Conservation (phyloP, 2,113 vertebrate genomes). For the Delphinapterus leucas region DNA sequence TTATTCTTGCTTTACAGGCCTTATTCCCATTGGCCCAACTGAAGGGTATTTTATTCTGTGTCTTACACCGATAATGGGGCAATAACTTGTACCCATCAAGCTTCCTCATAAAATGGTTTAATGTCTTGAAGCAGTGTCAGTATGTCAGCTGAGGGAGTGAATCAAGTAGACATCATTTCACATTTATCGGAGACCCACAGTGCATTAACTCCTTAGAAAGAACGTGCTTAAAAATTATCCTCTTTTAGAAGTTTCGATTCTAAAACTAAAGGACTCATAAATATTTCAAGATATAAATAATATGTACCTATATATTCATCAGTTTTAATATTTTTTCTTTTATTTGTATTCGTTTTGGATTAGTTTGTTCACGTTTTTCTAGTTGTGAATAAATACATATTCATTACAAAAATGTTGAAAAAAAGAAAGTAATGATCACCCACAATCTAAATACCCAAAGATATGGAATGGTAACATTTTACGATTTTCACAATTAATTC, state of each 20-base stretch:
- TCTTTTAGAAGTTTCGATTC: background rate
- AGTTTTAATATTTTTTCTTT: background rate
- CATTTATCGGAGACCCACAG: background rate
- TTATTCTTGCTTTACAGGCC: conserved; percentile 53
- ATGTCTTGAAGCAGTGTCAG: conserved; percentile 47
- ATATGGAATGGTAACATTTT: background rate
- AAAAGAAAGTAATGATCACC: background rate
- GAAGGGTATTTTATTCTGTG: conserved; percentile 61
- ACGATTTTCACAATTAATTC: background rate
- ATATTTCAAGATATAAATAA: conserved; percentile 28
- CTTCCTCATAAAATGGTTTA: conserved; percentile 60
- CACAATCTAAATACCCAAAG: background rate
- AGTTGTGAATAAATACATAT: background rate
- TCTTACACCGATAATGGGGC: conserved; percentile 57
- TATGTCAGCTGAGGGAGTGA: conserved; percentile 45
- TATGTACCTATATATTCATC: background rate
- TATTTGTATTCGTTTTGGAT: conserved; percentile 22
- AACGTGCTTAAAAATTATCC: background rate
- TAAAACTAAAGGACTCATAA: background rate
- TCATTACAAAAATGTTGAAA: background rate
- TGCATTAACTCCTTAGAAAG: background rate
- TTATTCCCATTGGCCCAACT: conserved; percentile 30
- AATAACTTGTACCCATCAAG: conserved; percentile 70
- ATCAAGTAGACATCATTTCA: conserved; percentile 25
- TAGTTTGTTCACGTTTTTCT: background rate